These are phyloP conservation scores for Neodon shergylaensis DNA, from an alignment of 2,113 vertebrate genomes.

Conservation along the genomic window DNA sequence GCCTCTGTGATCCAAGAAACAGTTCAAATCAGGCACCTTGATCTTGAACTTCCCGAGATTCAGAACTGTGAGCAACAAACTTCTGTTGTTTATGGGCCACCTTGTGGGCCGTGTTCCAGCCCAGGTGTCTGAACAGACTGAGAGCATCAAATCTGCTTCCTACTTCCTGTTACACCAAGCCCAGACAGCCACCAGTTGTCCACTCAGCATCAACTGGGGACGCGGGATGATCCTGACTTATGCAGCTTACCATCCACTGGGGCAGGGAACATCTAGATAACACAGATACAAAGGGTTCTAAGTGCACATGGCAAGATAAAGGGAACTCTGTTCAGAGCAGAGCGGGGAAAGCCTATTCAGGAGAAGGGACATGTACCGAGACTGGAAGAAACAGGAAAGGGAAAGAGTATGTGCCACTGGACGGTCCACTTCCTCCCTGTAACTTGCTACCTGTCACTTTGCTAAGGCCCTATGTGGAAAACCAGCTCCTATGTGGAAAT, in stretches of 20 bases:
- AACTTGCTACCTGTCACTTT: too few species aligned
- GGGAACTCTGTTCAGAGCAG: background rate
- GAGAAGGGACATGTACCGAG: background rate
- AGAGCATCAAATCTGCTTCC: background rate
- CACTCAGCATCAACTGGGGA: background rate
- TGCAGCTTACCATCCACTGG: rapidly evolving
- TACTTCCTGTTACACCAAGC: background rate
- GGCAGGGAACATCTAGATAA: background rate
- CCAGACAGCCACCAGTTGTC: background rate
- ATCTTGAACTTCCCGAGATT: background rate
- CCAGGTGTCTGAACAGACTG: background rate
- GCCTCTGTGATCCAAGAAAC: background rate
- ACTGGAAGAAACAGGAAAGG: background rate
- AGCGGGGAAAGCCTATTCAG: background rate
- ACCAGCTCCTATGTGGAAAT: background rate
- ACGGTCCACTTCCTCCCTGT: background rate
- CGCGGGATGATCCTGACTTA: too few species aligned
- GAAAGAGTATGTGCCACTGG: background rate
- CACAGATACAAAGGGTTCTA: background rate
- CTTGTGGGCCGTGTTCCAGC: background rate
- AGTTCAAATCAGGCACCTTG: background rate
- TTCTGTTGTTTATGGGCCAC: background rate
- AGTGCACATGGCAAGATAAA: background rate
- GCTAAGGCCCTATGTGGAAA: background rate
- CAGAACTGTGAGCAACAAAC: background rate